These are phyloP conservation scores for Synergus laeviventris DNA, from an alignment of 2,888 invertebrate species.

Conservation along the genomic window DNA sequence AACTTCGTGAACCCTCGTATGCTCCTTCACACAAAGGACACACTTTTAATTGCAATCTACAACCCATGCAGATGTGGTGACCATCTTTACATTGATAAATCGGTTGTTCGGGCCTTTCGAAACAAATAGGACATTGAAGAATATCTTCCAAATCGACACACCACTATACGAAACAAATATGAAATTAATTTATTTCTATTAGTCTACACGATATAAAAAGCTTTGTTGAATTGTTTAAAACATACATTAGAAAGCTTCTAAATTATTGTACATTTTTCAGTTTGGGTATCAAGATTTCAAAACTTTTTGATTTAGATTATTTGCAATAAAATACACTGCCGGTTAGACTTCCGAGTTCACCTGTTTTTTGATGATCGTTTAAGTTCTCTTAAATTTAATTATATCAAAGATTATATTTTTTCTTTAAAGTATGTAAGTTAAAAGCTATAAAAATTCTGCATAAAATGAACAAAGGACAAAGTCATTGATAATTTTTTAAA, in stretches of 20 bases:
- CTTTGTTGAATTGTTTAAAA: neutral
- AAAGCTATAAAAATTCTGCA: too few relatives aligned
- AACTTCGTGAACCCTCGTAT: constrained; percentile 79
- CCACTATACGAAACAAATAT: constrained; percentile 39
- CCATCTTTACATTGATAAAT: constrained; percentile 79
- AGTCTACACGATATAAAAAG: neutral
- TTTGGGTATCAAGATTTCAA: neutral
- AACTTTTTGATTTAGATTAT: too few relatives aligned
- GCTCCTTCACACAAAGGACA: constrained; percentile 79
- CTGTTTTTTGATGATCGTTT: too few relatives aligned
- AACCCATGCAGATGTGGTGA: constrained; percentile 79
- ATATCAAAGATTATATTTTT: too few relatives aligned
- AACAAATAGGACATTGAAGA: constrained; percentile 80
- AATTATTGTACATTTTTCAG: neutral
- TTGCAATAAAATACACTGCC: too few relatives aligned
- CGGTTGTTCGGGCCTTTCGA: constrained; percentile 77
- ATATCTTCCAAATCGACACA: constrained; percentile 76
- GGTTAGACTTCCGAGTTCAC: too few relatives aligned
- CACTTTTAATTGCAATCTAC: constrained; percentile 76
- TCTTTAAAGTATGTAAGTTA: too few relatives aligned
- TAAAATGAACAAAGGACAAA: too few relatives aligned
- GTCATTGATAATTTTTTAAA: too few relatives aligned
- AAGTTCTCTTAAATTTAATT: too few relatives aligned
- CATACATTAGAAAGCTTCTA: neutral
- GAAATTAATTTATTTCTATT: neutral